A percentile compares a stretch with the other conserved stretches of the same genome.
phyloP scores from a whole-genome alignment of 2,888 invertebrate genomes.

The Polymixis flavicincta region DNA sequence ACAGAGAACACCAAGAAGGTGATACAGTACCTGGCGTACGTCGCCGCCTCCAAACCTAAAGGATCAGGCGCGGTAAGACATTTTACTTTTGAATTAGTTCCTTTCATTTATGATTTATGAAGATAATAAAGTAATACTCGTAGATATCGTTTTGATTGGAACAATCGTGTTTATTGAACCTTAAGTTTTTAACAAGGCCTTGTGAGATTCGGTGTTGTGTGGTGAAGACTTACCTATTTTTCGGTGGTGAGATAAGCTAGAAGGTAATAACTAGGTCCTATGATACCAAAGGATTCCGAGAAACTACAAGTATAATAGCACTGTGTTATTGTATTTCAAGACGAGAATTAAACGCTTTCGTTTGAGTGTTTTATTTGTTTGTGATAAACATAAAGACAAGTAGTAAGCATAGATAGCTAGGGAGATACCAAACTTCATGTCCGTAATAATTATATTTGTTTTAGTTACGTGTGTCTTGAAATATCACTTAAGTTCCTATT shows the following conservation, averaged over 20 bases:
- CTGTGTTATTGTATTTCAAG: too few relatives aligned
- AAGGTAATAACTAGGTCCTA: too few relatives aligned
- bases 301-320: too few relatives aligned
- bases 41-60: slow-evolving; percentile 99
- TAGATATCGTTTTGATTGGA: too few relatives aligned
- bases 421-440: background rate
- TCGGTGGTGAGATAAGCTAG: too few relatives aligned
- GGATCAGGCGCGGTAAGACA: slow-evolving; percentile 95
- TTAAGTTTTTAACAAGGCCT: background rate
- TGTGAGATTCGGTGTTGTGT: background rate
- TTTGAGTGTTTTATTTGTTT: background rate
- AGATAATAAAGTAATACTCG: too few relatives aligned
- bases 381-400: background rate
- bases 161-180: too few relatives aligned
- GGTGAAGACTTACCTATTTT: too few relatives aligned
- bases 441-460: background rate
- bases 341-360: background rate
- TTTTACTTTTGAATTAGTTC: background rate
- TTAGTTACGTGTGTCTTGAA: background rate
- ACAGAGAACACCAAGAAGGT: slow-evolving; percentile 99
- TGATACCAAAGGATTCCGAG: background rate
- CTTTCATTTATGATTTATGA: background rate
- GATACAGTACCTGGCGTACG: slow-evolving; percentile 99
- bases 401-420: background rate
- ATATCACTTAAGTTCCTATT: background rate